A percentile compares a stretch with the other conserved stretches of the same genome.
These are phyloP conservation scores for Drosophila putrida DNA, from an alignment of 2,888 invertebrate genomes.

Conservation along the genomic window DNA sequence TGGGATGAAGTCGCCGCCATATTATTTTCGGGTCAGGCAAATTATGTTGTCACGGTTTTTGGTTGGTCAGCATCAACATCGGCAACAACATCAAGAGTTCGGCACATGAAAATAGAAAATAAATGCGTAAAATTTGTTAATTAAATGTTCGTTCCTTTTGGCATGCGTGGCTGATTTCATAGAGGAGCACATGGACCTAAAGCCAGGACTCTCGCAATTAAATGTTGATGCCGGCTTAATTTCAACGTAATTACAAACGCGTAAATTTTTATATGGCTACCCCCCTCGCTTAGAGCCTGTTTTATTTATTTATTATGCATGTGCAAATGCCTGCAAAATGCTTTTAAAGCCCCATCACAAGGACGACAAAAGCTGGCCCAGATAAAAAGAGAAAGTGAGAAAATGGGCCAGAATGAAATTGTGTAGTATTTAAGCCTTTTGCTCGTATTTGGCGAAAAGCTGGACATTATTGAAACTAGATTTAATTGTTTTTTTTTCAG, in stretches of 20 bases:
- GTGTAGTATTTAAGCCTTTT: constrained; percentile 17
- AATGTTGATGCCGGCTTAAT: constrained; percentile 78
- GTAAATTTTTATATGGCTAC: constrained; percentile 63
- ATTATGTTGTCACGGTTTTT: constrained; percentile 72
- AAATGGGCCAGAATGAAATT: not conserved
- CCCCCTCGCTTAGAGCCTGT: constrained; percentile 37
- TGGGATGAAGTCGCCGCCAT: constrained; percentile 40
- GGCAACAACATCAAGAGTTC: constrained; percentile 2
- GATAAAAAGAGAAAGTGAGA: not conserved
- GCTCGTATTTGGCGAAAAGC: not conserved
- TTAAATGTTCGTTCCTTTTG: constrained; percentile 68
- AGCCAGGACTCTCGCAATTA: constrained; percentile 68
- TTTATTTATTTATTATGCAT: constrained; percentile 71
- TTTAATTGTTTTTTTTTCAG: not conserved
- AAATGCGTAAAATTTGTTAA: constrained; percentile 81
- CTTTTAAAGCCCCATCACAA: constrained; percentile 43
- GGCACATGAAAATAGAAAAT: constrained; percentile 76
- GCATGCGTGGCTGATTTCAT: constrained; percentile 47
- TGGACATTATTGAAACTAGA: not conserved
- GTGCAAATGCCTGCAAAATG: constrained; percentile 71
- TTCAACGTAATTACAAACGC: constrained; percentile 76
- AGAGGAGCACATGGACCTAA: constrained; percentile 3
- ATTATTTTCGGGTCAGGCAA: constrained; percentile 58
- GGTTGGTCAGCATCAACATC: constrained; percentile 60
- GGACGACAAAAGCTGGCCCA: constrained; percentile 13